These are phyloP conservation scores for Sphaerodactylus townsendi DNA, from an alignment of 2,113 vertebrate genomes.

Conservation along the genomic window DNA sequence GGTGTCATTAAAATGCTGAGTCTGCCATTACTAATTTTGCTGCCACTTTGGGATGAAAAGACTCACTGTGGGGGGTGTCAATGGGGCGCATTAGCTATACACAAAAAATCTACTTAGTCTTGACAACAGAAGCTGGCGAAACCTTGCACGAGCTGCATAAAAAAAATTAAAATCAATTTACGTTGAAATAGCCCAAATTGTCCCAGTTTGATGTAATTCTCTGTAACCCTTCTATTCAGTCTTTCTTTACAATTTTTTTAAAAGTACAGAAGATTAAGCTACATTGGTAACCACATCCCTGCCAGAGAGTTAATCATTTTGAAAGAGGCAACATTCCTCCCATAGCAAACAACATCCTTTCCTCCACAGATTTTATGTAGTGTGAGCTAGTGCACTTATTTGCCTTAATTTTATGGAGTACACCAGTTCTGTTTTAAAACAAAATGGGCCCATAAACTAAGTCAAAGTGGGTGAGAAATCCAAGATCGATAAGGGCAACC, in stretches of 20 bases:
- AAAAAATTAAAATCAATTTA: constrained; percentile 25
- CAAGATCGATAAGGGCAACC: constrained; percentile 12
- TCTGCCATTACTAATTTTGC: constrained; percentile 57
- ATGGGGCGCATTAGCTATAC: constrained; percentile 23
- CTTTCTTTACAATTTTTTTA: neutral
- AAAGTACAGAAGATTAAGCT: constrained; percentile 13
- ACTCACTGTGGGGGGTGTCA: constrained; percentile 50
- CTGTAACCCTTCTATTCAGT: constrained; percentile 24
- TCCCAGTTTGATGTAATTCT: constrained; percentile 18
- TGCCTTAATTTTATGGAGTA: constrained; percentile 45
- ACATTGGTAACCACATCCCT: constrained; percentile 14
- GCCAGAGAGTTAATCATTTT: constrained; percentile 37
- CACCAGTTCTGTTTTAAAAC: constrained; percentile 33
- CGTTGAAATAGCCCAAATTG: constrained; percentile 10
- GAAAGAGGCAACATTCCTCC: constrained; percentile 22
- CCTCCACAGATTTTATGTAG: constrained; percentile 49
- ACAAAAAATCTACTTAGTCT: constrained; percentile 24
- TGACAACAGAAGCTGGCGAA: constrained; percentile 34
- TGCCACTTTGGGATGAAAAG: constrained; percentile 52
- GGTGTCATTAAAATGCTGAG: constrained; percentile 50
- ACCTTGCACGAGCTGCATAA: neutral
- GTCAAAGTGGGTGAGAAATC: constrained; percentile 13
- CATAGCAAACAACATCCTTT: neutral
- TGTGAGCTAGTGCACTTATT: constrained; percentile 48
- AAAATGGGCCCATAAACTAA: constrained; percentile 39